phyloP scores from a whole-genome alignment of 2,888 invertebrate genomes.

The Harpalus rubripes region DNA sequence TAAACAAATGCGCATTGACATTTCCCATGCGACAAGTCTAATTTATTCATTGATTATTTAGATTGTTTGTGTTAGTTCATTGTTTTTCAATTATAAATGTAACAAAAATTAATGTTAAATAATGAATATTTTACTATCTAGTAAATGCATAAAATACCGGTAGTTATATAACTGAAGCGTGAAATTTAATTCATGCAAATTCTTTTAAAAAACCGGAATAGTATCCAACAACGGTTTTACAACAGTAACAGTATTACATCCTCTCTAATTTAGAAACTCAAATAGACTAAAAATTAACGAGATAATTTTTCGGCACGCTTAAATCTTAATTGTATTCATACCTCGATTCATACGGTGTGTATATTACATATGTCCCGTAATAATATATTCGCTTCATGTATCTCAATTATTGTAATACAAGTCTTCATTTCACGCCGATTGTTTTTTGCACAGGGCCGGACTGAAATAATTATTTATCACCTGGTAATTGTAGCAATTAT shows the following conservation, averaged over 20 bases:
- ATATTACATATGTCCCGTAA: conserved; percentile 47
- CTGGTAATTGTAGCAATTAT: conserved; percentile 26
- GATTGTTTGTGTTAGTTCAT: neutral
- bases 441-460: conserved; percentile 27
- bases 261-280: conserved; percentile 6
- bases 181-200: conserved; percentile 43
- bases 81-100: neutral
- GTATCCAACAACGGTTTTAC: neutral
- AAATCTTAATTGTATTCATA: conserved; percentile 19
- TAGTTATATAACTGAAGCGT: conserved; percentile 46
- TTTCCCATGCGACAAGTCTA: conserved; percentile 35
- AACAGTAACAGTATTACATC: conserved; percentile 6
- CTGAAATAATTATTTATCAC: conserved; percentile 27
- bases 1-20: conserved; percentile 47
- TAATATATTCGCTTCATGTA: conserved; percentile 45
- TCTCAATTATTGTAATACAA: conserved; percentile 14
- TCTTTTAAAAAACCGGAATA: conserved; percentile 47
- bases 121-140: conserved; percentile 24
- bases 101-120: conserved; percentile 19
- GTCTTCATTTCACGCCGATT: conserved; percentile 45
- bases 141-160: conserved; percentile 54
- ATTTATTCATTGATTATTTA: conserved; percentile 54
- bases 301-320: conserved; percentile 17
- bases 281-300: conserved; percentile 6
- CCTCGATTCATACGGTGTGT: neutral